Evolutionary conservation across 2,797 vertebrate genomes (phyloP).

Genomic region (Microctenopoma stevenorrisi): DNA sequence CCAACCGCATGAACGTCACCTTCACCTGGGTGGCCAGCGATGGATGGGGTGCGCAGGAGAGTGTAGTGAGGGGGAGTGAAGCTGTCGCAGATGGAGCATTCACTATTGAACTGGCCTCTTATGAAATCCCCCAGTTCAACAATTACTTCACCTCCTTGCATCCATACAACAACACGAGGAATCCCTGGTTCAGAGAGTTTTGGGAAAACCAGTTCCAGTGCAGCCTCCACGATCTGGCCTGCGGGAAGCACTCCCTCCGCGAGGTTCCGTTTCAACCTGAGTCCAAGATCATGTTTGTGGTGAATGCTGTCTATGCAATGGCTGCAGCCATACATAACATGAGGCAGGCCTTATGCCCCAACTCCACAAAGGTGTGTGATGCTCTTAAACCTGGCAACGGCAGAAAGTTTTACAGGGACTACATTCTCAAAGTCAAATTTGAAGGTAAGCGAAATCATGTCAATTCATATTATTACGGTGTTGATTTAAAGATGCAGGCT

Average conservation of each 20-base stretch:
- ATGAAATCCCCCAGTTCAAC: constrained; percentile 90
- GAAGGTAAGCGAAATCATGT: constrained; percentile 86
- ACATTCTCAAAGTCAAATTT: constrained; percentile 96
- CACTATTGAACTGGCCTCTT: constrained; percentile 97
- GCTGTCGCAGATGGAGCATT: constrained; percentile 93
- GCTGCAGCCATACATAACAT: constrained; percentile 95
- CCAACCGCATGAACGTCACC: constrained; percentile 91
- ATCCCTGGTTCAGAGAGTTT: constrained; percentile 97
- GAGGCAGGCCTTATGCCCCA: constrained; percentile 92
- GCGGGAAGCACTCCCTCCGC: constrained; percentile 87
- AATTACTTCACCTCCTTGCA: constrained; percentile 91
- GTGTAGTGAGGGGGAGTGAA: constrained; percentile 93
- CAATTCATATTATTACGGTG: background rate
- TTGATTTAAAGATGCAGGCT: background rate
- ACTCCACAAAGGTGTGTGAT: constrained; percentile 90
- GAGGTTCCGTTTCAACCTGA: constrained; percentile 92
- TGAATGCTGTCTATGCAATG: constrained; percentile 97
- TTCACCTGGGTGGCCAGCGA: constrained; percentile 98
- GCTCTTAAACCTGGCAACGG: constrained; percentile 94
- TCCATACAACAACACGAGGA: constrained; percentile 94
- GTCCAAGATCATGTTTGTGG: constrained; percentile 97
- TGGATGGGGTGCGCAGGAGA: constrained; percentile 97
- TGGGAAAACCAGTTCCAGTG: constrained; percentile 98
- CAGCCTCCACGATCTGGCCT: constrained; percentile 88
- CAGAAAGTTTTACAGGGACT: constrained; percentile 95